A percentile compares a stretch with the other conserved stretches of the same genome.
phyloP scores from a whole-genome alignment of 2,113 vertebrate species.

The Murina feae region DNA sequence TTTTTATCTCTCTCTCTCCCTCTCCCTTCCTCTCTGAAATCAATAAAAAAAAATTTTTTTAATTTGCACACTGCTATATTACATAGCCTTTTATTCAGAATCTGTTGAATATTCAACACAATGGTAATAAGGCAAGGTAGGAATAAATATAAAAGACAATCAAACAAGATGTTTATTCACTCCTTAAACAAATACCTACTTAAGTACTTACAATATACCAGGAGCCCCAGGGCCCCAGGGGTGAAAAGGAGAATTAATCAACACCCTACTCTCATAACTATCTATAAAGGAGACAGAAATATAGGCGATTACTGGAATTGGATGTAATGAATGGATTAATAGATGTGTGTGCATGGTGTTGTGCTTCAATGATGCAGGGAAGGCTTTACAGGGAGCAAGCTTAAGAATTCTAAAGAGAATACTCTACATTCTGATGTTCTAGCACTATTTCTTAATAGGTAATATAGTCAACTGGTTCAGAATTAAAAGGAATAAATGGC shows the following conservation, averaged over 20 bases:
- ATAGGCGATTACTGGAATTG: background rate
- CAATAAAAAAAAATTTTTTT: background rate
- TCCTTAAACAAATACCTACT: background rate
- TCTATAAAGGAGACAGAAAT: background rate
- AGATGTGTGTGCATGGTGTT: too few relatives aligned
- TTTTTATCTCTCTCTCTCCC: too few relatives aligned
- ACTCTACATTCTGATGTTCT: background rate
- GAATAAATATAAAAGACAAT: slow-evolving; percentile 14
- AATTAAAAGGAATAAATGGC: slow-evolving; percentile 24
- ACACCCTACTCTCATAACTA: background rate
- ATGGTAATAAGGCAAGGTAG: background rate
- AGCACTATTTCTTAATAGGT: background rate
- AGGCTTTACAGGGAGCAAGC: background rate
- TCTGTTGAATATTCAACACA: background rate
- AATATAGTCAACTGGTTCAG: background rate
- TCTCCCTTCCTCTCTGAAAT: too few relatives aligned
- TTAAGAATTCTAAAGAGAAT: background rate
- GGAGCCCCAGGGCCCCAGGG: background rate
- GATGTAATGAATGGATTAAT: background rate
- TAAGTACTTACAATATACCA: background rate
- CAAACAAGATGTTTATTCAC: background rate
- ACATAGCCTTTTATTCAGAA: background rate
- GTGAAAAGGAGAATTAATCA: background rate
- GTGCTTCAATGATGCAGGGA: background rate
- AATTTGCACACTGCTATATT: background rate